phyloP scores from a whole-genome alignment of 2,113 vertebrate genomes.

The Malaclemys terrapin region DNA sequence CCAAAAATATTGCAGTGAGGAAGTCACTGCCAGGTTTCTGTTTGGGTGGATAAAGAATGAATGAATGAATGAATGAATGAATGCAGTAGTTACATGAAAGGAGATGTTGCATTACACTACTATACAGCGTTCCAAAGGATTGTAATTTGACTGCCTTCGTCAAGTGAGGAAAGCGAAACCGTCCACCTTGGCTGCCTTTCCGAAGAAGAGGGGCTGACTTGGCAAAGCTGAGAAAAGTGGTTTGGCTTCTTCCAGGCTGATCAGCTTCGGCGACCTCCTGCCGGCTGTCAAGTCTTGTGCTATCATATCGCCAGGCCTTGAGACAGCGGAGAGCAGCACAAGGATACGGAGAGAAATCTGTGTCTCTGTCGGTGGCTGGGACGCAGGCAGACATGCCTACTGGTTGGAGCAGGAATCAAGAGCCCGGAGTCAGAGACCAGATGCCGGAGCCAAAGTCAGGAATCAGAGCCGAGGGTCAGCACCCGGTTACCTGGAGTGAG shows the following conservation, averaged over 20 bases:
- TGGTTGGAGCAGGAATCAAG: background rate
- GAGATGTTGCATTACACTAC: slow-evolving; percentile 6
- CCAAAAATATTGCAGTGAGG: slow-evolving; percentile 17
- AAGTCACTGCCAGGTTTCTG: slow-evolving; percentile 38
- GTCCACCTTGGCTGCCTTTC: slow-evolving; percentile 7
- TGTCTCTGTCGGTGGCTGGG: background rate
- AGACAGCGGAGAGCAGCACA: background rate
- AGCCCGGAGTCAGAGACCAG: background rate
- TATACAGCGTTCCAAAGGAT: slow-evolving; percentile 12
- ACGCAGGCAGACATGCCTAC: background rate
- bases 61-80: slow-evolving; percentile 20
- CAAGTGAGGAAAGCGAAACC: slow-evolving; percentile 23
- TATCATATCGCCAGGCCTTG: fast-evolving
- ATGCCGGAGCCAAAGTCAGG: background rate
- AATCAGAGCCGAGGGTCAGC: background rate
- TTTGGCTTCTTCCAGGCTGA: background rate
- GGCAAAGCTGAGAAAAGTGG: background rate
- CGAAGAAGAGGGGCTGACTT: background rate
- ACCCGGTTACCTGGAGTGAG: background rate
- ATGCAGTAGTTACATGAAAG: slow-evolving; percentile 54
- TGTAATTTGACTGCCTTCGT: slow-evolving; percentile 22
- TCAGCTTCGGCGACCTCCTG: background rate
- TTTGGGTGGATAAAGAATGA: slow-evolving; percentile 38
- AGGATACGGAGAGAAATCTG: background rate
- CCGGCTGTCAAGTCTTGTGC: background rate